Evolutionary conservation across 2,797 vertebrate genomes (phyloP).

Genomic region (Cyprinella venusta): DNA sequence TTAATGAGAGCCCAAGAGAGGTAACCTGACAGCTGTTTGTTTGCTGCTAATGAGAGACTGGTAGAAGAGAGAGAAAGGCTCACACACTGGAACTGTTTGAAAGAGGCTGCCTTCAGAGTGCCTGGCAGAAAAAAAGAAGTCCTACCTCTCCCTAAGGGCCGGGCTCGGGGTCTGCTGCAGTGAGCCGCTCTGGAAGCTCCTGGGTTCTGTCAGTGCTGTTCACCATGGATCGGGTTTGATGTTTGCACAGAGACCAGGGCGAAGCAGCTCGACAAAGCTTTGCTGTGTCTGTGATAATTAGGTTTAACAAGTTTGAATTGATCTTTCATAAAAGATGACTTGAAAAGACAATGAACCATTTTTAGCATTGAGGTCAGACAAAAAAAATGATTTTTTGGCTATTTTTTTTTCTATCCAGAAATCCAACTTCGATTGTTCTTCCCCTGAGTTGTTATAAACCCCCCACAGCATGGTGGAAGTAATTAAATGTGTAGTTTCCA

Average conservation of each 20-base stretch:
- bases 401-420: constrained; percentile 2
- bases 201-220: constrained; percentile 62
- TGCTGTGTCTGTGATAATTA: constrained; percentile 53
- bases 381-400: constrained; percentile 6
- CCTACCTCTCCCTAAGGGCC: constrained; percentile 71
- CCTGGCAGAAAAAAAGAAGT: constrained; percentile 67
- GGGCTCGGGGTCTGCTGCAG: constrained; percentile 67
- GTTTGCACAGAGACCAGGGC: constrained; percentile 48
- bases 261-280: constrained; percentile 61
- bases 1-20: constrained; percentile 83
- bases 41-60: constrained; percentile 81
- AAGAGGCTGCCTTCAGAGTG: constrained; percentile 72
- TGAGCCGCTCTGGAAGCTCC: constrained; percentile 68
- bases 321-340: constrained; percentile 27
- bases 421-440: constrained; percentile 26
- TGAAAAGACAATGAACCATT: constrained; percentile 15
- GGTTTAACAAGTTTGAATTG: constrained; percentile 25
- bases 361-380: constrained; percentile 12
- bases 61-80: constrained; percentile 73
- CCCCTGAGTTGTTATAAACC: constrained; percentile 11
- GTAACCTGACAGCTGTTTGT: constrained; percentile 81
- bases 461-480: constrained; percentile 52
- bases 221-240: constrained; percentile 67
- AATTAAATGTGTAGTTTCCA: constrained; percentile 59
- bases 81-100: constrained; percentile 75